Base-by-base conservation (phyloP, 2,113 vertebrate genomes). In the Bufo bufo region DNA sequence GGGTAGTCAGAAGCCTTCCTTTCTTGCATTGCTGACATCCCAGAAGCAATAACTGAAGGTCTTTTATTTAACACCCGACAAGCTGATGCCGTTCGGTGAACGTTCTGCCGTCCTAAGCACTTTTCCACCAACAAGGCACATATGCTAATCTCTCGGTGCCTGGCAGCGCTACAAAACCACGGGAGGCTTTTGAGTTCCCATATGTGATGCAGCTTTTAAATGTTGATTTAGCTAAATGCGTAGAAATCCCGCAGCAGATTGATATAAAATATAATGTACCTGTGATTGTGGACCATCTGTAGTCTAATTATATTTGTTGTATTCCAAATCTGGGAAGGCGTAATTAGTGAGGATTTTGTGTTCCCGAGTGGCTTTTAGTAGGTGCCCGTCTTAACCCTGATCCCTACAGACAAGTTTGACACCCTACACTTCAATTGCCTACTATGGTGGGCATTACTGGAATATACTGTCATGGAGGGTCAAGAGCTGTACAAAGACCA, bases 131-230 rank as follows among this genome's bases (percentile, higher is more conserved):
- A 85, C 69, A 58, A 59, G 84, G 61, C 77, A 63, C 71, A 85
- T 85, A 77, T 85, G 84, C 77, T 85, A 77, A 85, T 85, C 84
- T 61, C 56, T 77, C 43, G 19, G 33, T n/a, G 52, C n/a, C 19
- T 72, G 75, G 72, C 71, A 17, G 59, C 10, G 84, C 84, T 85
- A 77, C 61, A 77, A 72, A 85, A 85, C 43, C 8, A 43, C 33
- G 58, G 16, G 69, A 74, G 14, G 65, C 83, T 72, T 85, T 85
- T 77, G 59, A 58, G 65, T 85, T 58, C 23, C 52, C 71, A 47
- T 56, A 85, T 85, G 83, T 72, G 69, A 59, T 58, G 45, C 45
- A 49, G 59, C 78, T 80, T 59, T 65, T 47, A 82, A 82, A 63
- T 63, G 81, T 83, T 61, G 59, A 65, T 59, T 82, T 82, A 82